Conservation (phyloP, 2,888 invertebrate genomes). For the Hetaerina titia region DNA sequence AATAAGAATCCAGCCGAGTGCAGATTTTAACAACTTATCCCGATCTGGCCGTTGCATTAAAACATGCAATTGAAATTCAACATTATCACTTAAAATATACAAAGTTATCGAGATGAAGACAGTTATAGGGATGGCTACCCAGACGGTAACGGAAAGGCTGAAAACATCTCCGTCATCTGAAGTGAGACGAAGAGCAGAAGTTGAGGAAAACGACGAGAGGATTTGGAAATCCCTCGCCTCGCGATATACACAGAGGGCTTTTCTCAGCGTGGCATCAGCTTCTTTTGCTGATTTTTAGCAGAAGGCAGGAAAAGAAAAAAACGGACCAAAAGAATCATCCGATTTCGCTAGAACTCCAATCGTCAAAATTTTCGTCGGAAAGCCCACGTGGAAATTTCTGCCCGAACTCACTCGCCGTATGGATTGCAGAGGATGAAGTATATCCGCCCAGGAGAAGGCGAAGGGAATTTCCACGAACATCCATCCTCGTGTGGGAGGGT, state of each 20-base stretch:
- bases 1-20: too few species aligned
- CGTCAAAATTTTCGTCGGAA: background rate
- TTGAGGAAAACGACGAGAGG: background rate
- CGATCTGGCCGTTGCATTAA: too few species aligned
- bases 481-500: background rate
- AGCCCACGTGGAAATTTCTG: background rate
- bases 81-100: too few species aligned
- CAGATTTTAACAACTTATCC: too few species aligned
- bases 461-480: background rate
- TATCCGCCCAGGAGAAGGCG: background rate
- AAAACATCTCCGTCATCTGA: too few species aligned
- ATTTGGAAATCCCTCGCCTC: background rate
- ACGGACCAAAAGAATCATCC: background rate
- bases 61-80: too few species aligned
- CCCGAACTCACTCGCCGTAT: background rate
- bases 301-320: background rate
- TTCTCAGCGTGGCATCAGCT: background rate
- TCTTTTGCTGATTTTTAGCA: background rate
- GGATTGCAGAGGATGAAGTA: background rate
- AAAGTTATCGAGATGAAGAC: too few species aligned
- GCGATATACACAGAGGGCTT: background rate
- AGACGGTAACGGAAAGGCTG: too few species aligned
- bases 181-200: background rate
- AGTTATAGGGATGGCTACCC: too few species aligned
- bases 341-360: background rate